These are phyloP conservation scores for Rostratula benghalensis DNA, from an alignment of 2,113 vertebrate genomes.

Conservation along the genomic window DNA sequence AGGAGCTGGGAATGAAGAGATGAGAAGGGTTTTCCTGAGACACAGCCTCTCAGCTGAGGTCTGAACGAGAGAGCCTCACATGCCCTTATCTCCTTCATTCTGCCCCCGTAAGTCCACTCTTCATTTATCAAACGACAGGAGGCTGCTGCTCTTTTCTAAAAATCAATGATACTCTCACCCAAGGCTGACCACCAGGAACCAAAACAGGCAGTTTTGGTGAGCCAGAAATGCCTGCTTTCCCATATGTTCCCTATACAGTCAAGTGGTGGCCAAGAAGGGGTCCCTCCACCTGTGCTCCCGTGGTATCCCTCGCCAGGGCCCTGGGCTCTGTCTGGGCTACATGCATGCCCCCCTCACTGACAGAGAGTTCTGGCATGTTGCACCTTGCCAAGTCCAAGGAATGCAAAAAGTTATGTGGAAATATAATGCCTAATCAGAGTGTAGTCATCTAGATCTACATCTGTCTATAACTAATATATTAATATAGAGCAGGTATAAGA, in stretches of 20 bases:
- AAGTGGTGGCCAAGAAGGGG: fast-evolving
- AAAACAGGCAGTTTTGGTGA: background rate
- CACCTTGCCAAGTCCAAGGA: background rate
- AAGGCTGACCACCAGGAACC: background rate
- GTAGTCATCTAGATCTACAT: background rate
- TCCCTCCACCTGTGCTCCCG: background rate
- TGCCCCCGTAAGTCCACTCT: background rate
- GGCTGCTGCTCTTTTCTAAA: background rate
- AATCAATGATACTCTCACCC: background rate
- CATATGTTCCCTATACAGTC: background rate
- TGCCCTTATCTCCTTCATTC: background rate
- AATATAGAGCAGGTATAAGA: background rate
- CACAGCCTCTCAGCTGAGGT: background rate
- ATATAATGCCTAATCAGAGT: background rate
- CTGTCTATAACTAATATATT: background rate
- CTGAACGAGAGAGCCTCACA: fast-evolving
- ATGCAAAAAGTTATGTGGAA: background rate
- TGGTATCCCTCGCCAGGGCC: fast-evolving
- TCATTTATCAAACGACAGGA: background rate
- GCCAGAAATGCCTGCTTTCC: background rate
- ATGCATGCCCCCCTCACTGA: background rate
- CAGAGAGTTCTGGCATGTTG: background rate
- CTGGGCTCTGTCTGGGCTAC: background rate
- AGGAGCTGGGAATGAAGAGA: background rate
- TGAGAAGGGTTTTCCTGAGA: background rate